These are phyloP conservation scores for Seriola rivoliana DNA, from an alignment of 2,113 vertebrate genomes.

Conservation along the genomic window DNA sequence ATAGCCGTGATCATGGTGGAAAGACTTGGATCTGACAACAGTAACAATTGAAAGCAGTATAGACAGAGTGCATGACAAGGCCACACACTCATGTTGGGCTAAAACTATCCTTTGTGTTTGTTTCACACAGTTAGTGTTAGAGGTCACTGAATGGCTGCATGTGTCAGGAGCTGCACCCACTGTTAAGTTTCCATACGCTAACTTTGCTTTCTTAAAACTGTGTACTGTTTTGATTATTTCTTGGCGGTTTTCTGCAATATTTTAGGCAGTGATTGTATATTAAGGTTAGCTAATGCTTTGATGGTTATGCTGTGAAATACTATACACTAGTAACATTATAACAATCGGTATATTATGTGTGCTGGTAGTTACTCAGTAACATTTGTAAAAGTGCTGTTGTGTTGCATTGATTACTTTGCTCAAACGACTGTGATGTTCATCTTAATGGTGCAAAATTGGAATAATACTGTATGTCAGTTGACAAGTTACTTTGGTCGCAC, in stretches of 20 bases:
- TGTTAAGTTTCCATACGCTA: not conserved
- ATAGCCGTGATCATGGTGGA: not conserved
- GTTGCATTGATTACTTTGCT: conserved; percentile 22
- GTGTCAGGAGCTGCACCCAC: not conserved
- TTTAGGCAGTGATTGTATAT: conserved; percentile 11
- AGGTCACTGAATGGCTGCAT: not conserved
- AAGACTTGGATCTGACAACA: not conserved
- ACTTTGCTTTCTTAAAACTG: not conserved
- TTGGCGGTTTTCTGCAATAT: not conserved
- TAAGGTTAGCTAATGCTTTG: not conserved
- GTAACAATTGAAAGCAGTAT: not conserved
- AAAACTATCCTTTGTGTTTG: not conserved
- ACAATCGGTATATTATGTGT: not conserved
- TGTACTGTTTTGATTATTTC: conserved; percentile 4
- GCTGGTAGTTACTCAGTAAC: conserved; percentile 9
- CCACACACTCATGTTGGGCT: not conserved
- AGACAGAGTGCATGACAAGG: not conserved
- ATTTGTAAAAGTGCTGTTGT: conserved; percentile 26
- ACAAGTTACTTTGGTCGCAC: not conserved
- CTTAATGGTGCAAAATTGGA: not conserved
- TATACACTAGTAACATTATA: conserved; percentile 26
- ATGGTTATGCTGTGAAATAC: conserved; percentile 5
- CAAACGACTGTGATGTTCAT: conserved; percentile 28
- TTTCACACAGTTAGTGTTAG: not conserved
- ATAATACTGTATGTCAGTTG: conserved; percentile 4